These are phyloP conservation scores for Tribolium freemani DNA, from an alignment of 2,888 invertebrate genomes.

Conservation along the genomic window DNA sequence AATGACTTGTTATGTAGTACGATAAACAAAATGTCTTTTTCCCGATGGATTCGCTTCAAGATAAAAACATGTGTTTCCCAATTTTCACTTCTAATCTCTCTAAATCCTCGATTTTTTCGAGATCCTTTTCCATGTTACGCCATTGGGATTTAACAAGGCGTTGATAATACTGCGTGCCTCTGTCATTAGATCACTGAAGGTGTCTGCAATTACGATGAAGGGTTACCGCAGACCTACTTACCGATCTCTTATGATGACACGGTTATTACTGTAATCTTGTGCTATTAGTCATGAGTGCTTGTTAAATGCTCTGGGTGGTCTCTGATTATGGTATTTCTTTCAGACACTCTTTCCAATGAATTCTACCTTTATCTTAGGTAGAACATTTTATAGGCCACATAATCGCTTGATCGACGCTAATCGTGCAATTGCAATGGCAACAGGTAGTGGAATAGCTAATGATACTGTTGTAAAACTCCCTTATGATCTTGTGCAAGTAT, in stretches of 20 bases:
- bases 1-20: constrained; percentile 54
- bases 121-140: constrained; percentile 39
- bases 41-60: background rate
- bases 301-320: constrained; percentile 63
- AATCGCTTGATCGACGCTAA: constrained; percentile 20
- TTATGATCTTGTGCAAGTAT: no score
- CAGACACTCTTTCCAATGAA: constrained; percentile 24
- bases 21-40: constrained; percentile 43
- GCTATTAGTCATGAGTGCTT: constrained; percentile 64
- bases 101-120: no score
- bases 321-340: constrained; percentile 38
- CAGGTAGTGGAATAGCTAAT: background rate
- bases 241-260: constrained; percentile 59
- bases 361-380: constrained; percentile 28
- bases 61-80: background rate
- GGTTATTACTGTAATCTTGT: constrained; percentile 64
- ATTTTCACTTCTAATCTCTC: no score
- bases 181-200: constrained; percentile 61
- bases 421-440: constrained; percentile 17
- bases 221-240: constrained; percentile 58
- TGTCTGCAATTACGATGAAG: constrained; percentile 63
- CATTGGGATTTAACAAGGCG: constrained; percentile 60
- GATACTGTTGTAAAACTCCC: no score
- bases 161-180: constrained; percentile 57
- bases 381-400: constrained; percentile 16